phyloP scores from a whole-genome alignment of 2,888 invertebrate species.

The Ceraclea dissimilis region DNA sequence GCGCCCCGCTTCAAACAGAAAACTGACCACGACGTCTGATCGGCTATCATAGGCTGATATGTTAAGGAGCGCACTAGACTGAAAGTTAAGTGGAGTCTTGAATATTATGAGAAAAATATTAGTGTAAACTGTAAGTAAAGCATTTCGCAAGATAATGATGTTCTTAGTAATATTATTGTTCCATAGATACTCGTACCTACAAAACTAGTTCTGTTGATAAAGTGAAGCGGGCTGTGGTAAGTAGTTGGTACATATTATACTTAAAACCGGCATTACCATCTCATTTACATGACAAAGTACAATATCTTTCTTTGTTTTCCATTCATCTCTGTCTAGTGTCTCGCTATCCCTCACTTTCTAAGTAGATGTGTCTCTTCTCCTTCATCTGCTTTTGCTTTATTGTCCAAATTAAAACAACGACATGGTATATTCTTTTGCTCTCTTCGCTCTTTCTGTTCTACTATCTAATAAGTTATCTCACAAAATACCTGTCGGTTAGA shows the following conservation, averaged over 20 bases:
- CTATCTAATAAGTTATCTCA: not conserved
- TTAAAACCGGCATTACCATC: slow-evolving; percentile 24
- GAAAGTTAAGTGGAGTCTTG: no score
- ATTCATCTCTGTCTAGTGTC: not conserved
- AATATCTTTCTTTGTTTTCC: slow-evolving; percentile 17
- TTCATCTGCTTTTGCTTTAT: not conserved
- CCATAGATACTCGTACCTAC: no score
- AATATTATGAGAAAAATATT: no score
- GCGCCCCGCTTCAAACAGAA: no score
- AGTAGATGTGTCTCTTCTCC: not conserved
- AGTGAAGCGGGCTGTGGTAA: slow-evolving; percentile 4
- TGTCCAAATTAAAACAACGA: not conserved
- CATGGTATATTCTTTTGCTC: not conserved
- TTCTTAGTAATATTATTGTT: no score
- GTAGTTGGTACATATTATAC: no score
- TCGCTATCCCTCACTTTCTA: not conserved
- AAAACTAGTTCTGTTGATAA: not conserved
- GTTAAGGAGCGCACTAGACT: no score
- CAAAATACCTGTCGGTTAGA: no score
- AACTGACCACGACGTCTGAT: no score
- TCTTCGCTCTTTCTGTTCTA: not conserved
- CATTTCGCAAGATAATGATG: no score
- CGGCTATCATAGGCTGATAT: no score
- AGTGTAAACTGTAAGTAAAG: no score
- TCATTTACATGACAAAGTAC: slow-evolving; percentile 24